Conservation (phyloP, 2,797 vertebrate species). For the Sebastes iracundus region DNA sequence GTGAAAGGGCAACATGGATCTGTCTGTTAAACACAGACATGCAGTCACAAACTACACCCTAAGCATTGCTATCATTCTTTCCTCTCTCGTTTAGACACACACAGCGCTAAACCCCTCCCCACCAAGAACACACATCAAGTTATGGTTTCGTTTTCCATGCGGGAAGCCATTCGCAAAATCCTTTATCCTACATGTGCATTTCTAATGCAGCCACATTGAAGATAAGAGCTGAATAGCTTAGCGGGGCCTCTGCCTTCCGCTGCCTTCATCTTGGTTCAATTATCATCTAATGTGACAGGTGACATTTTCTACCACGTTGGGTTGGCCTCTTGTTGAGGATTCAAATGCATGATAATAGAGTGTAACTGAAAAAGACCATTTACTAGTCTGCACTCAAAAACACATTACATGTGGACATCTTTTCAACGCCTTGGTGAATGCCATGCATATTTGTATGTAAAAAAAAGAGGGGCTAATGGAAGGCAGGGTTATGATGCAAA, state of each 20-base stretch:
- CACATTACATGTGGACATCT: constrained; percentile 22
- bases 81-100: neutral
- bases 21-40: constrained; percentile 7
- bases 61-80: neutral
- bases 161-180: constrained; percentile 30
- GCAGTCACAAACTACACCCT: neutral
- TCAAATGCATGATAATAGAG: constrained; percentile 57
- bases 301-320: constrained; percentile 65
- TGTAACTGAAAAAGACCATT: constrained; percentile 43
- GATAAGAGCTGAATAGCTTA: constrained; percentile 54
- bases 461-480: neutral
- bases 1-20: constrained; percentile 44
- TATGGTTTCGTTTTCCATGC: constrained; percentile 20
- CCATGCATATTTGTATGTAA: neutral
- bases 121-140: constrained; percentile 4
- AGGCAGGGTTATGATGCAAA: constrained; percentile 15
- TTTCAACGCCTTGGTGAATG: constrained; percentile 10
- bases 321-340: constrained; percentile 40
- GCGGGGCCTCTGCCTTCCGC: constrained; percentile 40
- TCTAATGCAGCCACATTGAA: constrained; percentile 24
- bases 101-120: neutral
- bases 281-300: constrained; percentile 74
- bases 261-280: constrained; percentile 57
- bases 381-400: constrained; percentile 35
- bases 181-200: constrained; percentile 33